Evolutionary conservation across 2,888 invertebrate genomes (phyloP), one percentile per base, ranked within the genome.

Genomic region (Rhopalosiphum nymphaeae): DNA sequence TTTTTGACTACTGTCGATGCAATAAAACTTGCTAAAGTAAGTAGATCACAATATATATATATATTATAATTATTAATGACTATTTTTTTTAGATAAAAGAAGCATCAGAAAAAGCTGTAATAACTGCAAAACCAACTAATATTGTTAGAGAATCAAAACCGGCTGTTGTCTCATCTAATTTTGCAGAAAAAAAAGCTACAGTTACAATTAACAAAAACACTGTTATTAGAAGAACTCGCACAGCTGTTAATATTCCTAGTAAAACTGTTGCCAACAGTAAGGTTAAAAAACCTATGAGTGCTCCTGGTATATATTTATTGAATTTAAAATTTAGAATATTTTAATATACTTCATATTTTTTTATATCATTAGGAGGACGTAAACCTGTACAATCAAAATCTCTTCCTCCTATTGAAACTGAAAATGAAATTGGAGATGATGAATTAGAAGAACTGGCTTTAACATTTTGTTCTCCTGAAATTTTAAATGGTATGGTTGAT

Each of bases 31-130:
- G 97, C 97, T 89, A 99, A 99, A 96, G 97, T 97, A 95, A 95
- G 93, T n/a, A n/a, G 5, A 78, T n/a, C n/a, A n/a, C n/a, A 29
- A 16, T 9, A 53, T 49, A 78, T 44, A 86, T 88, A 44, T 49
- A 36, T 88, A 46, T 84, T 61, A 61, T 84, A 42, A 42, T 56
- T n/a, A n/a, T 57, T 46, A 46, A 46, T 91, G n/a, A 36, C 2
- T 94, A 53, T 94, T 94, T 90, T 89, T 95, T 94, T n/a, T 95
- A 96, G 96, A 98, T 99, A 89, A 98, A 98, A 96, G 99, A 99
- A 96, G 98, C 97, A 95, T 98, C 98, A 95, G 99, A 99, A 91
- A 99, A 99, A 96, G 99, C 99, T 67, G 98, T 98, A 91, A 98
- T 98, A 94, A 96, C 97, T 95, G 97, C 98, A 9, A 98, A 98